Evolutionary conservation across 2,113 vertebrate genomes (phyloP).

Genomic region (Crotophaga sulcirostris): DNA sequence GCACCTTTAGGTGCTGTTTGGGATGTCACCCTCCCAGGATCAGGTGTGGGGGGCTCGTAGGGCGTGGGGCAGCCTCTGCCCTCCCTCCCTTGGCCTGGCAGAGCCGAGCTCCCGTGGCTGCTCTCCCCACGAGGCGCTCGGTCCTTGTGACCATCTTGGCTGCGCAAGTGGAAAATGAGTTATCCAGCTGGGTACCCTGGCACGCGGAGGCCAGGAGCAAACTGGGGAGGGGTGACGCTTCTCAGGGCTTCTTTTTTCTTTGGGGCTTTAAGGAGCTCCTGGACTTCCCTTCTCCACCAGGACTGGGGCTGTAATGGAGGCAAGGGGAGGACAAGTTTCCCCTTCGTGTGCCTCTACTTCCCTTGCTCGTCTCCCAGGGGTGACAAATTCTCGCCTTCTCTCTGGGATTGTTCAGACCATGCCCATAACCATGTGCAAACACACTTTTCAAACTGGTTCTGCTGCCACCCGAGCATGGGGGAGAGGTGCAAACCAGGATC

Average conservation of each 20-base stretch:
- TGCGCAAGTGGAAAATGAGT: background rate
- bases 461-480: background rate
- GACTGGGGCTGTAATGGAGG: fast-evolving
- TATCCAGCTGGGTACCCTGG: background rate
- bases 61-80: background rate
- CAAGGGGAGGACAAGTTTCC: no score
- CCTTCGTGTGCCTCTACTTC: no score
- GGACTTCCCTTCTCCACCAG: background rate
- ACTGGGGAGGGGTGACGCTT: background rate
- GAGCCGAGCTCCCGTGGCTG: background rate
- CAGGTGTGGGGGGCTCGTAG: fast-evolving
- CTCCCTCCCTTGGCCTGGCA: fast-evolving
- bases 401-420: background rate
- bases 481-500: background rate
- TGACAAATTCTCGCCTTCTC: background rate
- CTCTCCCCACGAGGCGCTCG: background rate
- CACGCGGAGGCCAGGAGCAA: background rate
- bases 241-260: no score
- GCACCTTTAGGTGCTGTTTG: background rate
- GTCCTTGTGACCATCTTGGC: background rate
- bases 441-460: background rate
- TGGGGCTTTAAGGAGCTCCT: background rate
- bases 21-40: background rate
- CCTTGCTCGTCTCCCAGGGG: no score
- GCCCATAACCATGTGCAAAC: background rate